Evolutionary conservation across 2,797 vertebrate species (phyloP).

Genomic region (Darevskia mixta): DNA sequence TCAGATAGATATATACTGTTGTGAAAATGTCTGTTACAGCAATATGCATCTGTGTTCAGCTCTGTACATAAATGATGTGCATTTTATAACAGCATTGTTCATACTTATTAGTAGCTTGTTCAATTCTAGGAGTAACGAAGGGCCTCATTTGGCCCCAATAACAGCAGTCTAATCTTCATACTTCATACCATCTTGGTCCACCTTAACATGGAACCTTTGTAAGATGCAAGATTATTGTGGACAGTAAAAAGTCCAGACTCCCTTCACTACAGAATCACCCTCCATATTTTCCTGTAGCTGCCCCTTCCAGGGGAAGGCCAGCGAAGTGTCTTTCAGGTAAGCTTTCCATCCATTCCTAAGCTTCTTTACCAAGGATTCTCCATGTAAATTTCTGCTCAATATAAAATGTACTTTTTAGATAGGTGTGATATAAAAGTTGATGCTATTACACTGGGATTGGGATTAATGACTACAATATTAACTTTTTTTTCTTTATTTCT

Average conservation of each 20-base stretch:
- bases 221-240: not conserved
- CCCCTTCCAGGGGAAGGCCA: not conserved
- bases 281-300: not conserved
- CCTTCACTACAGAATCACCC: not conserved
- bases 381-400: not conserved
- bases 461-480: slow-evolving; percentile 36
- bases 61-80: slow-evolving; percentile 27
- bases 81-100: slow-evolving; percentile 29
- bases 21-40: slow-evolving; percentile 31
- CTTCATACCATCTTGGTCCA: not conserved
- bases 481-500: slow-evolving; percentile 27
- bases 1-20: not conserved
- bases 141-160: not conserved
- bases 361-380: not conserved
- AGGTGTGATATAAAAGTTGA: slow-evolving; percentile 14
- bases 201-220: slow-evolving; percentile 11
- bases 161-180: not conserved
- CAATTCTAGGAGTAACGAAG: slow-evolving; percentile 41
- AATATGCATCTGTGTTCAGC: slow-evolving; percentile 34
- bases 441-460: slow-evolving; percentile 36
- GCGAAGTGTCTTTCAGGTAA: not conserved
- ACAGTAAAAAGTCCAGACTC: not conserved
- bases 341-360: not conserved
- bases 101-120: slow-evolving; percentile 33
- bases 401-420: not conserved